Conservation (phyloP, 2,797 vertebrate species). For the Carduelis carduelis region DNA sequence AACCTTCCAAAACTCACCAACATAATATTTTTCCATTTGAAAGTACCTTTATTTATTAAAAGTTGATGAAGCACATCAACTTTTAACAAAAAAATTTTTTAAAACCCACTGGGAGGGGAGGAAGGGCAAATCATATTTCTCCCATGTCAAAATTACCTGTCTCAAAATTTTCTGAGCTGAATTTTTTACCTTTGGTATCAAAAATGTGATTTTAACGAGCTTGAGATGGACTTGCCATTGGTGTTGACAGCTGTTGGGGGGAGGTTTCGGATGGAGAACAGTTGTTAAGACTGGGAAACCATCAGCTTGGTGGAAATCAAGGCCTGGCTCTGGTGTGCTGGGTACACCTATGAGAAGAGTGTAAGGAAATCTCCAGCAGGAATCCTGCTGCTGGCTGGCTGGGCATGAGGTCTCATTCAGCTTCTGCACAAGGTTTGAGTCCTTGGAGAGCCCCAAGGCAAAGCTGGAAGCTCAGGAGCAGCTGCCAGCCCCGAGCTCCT, state of each 20-base stretch:
- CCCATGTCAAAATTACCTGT: background rate
- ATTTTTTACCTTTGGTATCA: background rate
- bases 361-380: background rate
- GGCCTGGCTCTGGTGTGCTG: background rate
- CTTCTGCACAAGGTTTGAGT: background rate
- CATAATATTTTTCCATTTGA: background rate
- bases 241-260: background rate
- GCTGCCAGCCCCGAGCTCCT: background rate
- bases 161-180: background rate
- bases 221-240: background rate
- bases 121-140: background rate
- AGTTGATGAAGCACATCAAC: background rate
- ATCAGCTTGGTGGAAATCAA: background rate
- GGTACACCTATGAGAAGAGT: accelerated
- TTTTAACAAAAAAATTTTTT: background rate
- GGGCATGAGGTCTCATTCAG: background rate
- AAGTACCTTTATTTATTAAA: background rate
- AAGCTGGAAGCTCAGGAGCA: background rate
- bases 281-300: background rate
- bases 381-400: background rate
- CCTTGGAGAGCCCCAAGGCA: background rate
- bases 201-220: background rate
- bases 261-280: background rate
- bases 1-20: background rate
- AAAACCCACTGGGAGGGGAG: background rate